Conservation (phyloP, 92 coral and sea anemone genomes). For the Parazoanthus darwini region DNA sequence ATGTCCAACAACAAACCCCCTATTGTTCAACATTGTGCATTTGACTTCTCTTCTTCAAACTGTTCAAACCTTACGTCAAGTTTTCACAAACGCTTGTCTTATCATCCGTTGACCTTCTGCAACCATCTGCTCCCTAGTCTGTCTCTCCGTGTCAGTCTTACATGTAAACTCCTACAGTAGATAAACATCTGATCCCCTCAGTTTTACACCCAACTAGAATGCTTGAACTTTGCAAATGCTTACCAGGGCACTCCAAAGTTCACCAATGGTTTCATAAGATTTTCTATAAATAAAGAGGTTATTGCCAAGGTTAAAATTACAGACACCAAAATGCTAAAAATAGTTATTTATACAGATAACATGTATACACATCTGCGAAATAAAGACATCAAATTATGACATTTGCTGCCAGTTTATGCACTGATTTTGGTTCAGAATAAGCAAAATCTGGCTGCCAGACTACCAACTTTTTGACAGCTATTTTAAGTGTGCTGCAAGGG, state of each 20-base stretch:
- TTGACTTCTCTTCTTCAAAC: not conserved
- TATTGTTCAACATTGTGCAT: not conserved
- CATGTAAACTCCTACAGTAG: not conserved
- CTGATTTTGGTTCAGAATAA: no score
- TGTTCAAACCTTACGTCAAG: no score
- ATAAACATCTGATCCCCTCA: not conserved
- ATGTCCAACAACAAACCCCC: not conserved
- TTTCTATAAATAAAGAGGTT: slow-evolving; percentile 57
- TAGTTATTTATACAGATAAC: not conserved
- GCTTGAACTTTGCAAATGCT: not conserved
- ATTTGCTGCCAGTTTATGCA: no score
- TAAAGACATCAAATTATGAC: no score
- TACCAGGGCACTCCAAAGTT: slow-evolving; percentile 97
- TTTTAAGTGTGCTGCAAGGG: no score
- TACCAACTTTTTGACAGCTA: no score
- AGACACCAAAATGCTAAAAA: not conserved
- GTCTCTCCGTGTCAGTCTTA: no score
- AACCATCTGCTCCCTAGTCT: not conserved
- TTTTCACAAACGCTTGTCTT: no score
- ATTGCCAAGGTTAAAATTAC: not conserved
- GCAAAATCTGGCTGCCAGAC: no score
- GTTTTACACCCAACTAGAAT: no score
- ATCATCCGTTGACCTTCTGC: no score
- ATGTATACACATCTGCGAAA: not conserved
- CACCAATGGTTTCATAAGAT: slow-evolving; percentile 89